Base-by-base conservation (phyloP, 2,888 invertebrate species). In the Melieria picta region DNA sequence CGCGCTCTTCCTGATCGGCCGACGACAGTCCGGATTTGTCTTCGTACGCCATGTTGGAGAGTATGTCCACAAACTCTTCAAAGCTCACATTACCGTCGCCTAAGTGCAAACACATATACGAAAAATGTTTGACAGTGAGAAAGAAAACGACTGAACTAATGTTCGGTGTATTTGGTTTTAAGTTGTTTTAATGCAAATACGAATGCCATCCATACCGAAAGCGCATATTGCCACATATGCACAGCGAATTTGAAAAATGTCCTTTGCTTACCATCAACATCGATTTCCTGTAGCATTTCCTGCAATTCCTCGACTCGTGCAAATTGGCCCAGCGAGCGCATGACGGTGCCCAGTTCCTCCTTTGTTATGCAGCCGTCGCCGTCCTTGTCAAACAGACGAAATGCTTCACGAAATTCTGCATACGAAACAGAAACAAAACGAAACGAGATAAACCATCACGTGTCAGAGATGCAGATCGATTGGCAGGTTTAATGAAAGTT, bases 11-110 rank as follows among this genome's bases (percentile, higher is more conserved):
- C 82, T 94, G 93, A 81, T 94, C 93, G 0, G 91, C 91, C 0
- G 91, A 90, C 50, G 90, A 90, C 9, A 86, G 77, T 0, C 86
- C 86, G 72, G 90, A 89, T 5, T 91, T 91, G 52, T 89, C 90
- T 13, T 91, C 91, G 11, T 91, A 91, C 80, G 90, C 89, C 80
- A 93, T 93, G 83, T 94, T 92, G 66, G 93, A 93, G 7, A 93
- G 89, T 77, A 96, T 94, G 84, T 93, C 93, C 42, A 95, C 93
- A 83, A 96, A 96, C 85, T 96, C 96, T 80, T 94, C 94, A 79
- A 94, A 95, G 82, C 94, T 94, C 7, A 96, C 93, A 80, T 93
- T 94, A 43, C 96, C 96, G 85, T 94, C 94, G 60, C 94, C 94
- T 94, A 30, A 30, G 30, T 30, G 30, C 30, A 30, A 30, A 10